A percentile compares a stretch with the other conserved stretches of the same genome.
These are phyloP conservation scores for Sphinx pinastri DNA, from an alignment of 2,888 invertebrate species.

Conservation along the genomic window DNA sequence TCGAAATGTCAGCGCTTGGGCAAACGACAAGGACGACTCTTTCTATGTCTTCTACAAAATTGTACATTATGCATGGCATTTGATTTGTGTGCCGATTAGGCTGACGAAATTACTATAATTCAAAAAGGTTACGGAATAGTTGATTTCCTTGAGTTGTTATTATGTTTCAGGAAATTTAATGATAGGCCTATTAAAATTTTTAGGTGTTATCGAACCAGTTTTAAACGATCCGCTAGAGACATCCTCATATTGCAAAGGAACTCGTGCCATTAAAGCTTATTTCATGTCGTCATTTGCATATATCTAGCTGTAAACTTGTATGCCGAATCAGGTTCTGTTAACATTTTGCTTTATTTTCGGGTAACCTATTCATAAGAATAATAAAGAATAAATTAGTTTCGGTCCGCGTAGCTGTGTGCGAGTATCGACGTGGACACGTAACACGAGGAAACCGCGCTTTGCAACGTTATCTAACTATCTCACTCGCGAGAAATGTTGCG, in stretches of 20 bases:
- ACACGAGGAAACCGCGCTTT: conserved; percentile 67
- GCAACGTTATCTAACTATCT: conserved; percentile 65
- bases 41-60: conserved; percentile 75
- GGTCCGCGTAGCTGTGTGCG: conserved; percentile 45
- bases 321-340: conserved; percentile 3
- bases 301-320: neutral
- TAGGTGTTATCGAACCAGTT: conserved; percentile 41
- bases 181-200: conserved; percentile 47
- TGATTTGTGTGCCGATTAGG: conserved; percentile 68
- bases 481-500: conserved; percentile 8
- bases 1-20: conserved; percentile 81
- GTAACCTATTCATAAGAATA: conserved; percentile 8
- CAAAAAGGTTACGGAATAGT: conserved; percentile 74
- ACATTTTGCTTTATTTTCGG: neutral
- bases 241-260: conserved; percentile 24
- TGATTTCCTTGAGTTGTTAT: conserved; percentile 74
- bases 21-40: conserved; percentile 82
- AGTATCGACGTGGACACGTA: conserved; percentile 53
- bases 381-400: conserved; percentile 48
- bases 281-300: conserved; percentile 14
- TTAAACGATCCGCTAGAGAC: conserved; percentile 28
- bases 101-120: conserved; percentile 77
- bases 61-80: conserved; percentile 78
- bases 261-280: conserved; percentile 22
- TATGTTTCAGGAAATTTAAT: conserved; percentile 63